phyloP scores from a whole-genome alignment of 2,113 vertebrate genomes.

The Dromas ardeola region DNA sequence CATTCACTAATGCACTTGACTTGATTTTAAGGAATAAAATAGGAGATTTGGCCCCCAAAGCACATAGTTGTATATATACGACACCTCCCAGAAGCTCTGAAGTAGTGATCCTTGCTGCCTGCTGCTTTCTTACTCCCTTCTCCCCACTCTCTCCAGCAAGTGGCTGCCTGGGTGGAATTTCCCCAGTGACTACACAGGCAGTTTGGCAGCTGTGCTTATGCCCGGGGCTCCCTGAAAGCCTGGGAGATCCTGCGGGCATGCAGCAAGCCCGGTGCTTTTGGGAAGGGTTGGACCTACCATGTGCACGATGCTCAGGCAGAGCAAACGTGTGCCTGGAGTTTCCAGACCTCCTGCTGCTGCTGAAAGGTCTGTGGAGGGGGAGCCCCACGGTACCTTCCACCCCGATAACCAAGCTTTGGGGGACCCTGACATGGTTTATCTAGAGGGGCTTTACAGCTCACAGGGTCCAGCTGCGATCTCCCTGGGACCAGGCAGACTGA shows the following conservation, averaged over 20 bases:
- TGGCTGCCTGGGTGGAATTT: background rate
- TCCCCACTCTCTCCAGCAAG: background rate
- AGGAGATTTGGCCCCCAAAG: background rate
- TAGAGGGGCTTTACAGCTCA: background rate
- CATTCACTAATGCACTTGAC: background rate
- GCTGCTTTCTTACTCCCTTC: background rate
- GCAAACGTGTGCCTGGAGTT: background rate
- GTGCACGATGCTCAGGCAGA: background rate
- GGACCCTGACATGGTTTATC: background rate
- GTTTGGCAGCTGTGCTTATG: background rate
- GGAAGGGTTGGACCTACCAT: background rate
- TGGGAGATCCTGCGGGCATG: background rate
- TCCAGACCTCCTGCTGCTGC: background rate
- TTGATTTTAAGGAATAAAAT: background rate
- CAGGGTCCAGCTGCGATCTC: background rate
- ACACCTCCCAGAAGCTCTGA: background rate
- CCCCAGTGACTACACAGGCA: background rate
- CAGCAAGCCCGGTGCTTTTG: background rate
- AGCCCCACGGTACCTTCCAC: background rate
- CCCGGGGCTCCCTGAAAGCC: background rate
- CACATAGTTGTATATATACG: fast-evolving
- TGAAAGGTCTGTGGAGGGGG: background rate
- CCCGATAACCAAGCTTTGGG: background rate
- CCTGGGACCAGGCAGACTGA: background rate
- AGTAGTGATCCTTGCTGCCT: background rate